Conservation (phyloP, 2,797 vertebrate genomes). For the Clamator glandarius region DNA sequence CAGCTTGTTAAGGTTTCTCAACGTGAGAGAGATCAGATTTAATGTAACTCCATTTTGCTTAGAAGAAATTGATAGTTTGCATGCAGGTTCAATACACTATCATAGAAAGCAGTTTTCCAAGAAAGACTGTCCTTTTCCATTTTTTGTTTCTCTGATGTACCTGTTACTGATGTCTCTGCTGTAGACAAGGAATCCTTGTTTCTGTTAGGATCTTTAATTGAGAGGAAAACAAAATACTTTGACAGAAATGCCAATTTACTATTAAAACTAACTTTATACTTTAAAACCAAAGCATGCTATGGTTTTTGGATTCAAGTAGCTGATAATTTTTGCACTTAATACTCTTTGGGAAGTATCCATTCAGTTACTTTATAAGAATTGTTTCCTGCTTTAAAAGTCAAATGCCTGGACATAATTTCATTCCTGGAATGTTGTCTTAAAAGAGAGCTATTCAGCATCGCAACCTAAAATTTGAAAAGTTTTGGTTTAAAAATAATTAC, state of each 20-base stretch:
- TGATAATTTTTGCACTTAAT: background rate
- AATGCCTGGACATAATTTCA: background rate
- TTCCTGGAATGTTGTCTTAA: background rate
- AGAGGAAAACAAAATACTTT: background rate
- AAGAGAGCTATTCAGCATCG: background rate
- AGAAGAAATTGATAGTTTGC: background rate
- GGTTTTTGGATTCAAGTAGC: background rate
- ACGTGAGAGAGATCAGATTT: background rate
- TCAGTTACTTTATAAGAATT: background rate
- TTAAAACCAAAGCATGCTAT: background rate
- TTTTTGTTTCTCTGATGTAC: background rate
- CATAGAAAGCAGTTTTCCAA: background rate
- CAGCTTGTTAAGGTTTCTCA: background rate
- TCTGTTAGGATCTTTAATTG: background rate
- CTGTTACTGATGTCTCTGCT: background rate
- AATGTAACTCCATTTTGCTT: background rate
- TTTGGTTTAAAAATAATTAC: background rate
- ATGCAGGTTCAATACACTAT: background rate
- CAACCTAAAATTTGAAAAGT: background rate
- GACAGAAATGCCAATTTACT: background rate
- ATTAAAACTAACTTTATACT: background rate
- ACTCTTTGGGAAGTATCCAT: background rate
- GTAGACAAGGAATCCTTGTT: background rate
- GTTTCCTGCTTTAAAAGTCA: conserved; percentile 4
- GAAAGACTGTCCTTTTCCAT: background rate